phyloP scores from a whole-genome alignment of 2,888 invertebrate genomes.

The Melinopterus prodromus region DNA sequence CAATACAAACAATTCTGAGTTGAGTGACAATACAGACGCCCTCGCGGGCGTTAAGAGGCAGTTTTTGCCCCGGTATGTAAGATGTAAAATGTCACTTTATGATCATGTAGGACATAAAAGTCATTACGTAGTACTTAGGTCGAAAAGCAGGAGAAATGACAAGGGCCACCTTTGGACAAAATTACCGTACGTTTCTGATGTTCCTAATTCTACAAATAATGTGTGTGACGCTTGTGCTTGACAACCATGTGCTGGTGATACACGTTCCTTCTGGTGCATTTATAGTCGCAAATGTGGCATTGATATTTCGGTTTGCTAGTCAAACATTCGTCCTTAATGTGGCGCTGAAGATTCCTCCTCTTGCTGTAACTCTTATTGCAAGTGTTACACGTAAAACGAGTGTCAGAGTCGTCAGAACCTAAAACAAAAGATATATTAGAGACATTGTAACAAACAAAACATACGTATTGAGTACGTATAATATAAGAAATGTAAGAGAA shows the following conservation, averaged over 20 bases:
- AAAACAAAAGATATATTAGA: background rate
- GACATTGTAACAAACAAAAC: too few relatives aligned
- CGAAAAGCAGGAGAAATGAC: too few relatives aligned
- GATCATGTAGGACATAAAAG: too few relatives aligned
- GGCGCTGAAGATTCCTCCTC: background rate
- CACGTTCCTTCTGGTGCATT: slow-evolving; percentile 13
- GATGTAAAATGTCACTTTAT: too few relatives aligned
- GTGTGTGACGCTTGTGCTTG: background rate
- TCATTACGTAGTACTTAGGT: too few relatives aligned
- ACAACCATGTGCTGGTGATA: background rate
- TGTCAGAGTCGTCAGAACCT: background rate
- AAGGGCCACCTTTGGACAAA: too few relatives aligned
- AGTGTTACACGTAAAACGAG: background rate
- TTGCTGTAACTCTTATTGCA: background rate
- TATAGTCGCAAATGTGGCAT: background rate
- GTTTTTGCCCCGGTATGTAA: too few relatives aligned
- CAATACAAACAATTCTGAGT: too few relatives aligned
- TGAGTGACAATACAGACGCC: too few relatives aligned
- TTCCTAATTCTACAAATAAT: background rate
- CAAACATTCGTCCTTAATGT: slow-evolving; percentile 5
- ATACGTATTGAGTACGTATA: too few relatives aligned
- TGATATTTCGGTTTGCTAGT: background rate
- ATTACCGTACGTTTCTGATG: background rate
- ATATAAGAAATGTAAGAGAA: too few relatives aligned
- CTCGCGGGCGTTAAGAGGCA: too few relatives aligned